These are phyloP conservation scores for Ctenoplectra terminalis DNA, from an alignment of 1,140 invertebrate genomes.

Conservation along the genomic window DNA sequence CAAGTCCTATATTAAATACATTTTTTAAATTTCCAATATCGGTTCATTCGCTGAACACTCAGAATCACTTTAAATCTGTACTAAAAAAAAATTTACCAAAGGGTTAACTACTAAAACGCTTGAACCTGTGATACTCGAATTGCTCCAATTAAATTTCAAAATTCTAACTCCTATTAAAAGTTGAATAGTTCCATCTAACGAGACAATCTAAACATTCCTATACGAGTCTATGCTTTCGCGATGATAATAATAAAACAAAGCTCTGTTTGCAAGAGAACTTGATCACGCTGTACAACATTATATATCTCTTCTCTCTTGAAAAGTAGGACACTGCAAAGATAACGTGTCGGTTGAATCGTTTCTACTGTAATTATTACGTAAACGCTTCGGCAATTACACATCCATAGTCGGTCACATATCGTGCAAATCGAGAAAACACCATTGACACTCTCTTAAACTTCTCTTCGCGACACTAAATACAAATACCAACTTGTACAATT, in stretches of 20 bases:
- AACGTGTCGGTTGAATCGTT: slow-evolving; percentile 37
- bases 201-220: not conserved
- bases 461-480: not conserved
- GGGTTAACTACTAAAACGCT: no score
- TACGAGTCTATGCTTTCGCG: not conserved
- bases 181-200: not conserved
- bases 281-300: slow-evolving; percentile 3
- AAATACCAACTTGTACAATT: no score
- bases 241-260: slow-evolving; percentile 6
- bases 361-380: slow-evolving; percentile 53
- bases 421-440: slow-evolving; percentile 41
- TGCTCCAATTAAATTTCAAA: no score
- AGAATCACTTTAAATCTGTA: no score
- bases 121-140: not conserved
- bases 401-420: slow-evolving; percentile 19
- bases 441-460: not conserved
- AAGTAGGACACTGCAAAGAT: slow-evolving; percentile 52
- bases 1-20: no score
- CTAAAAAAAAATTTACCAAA: not conserved
- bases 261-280: slow-evolving; percentile 1
- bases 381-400: slow-evolving; percentile 48
- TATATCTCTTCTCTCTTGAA: slow-evolving; percentile 24
- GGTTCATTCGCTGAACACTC: no score
- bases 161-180: not conserved
- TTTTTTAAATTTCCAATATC: no score